These are phyloP conservation scores for Leuciscus waleckii DNA, from an alignment of 2,797 vertebrate species.

Conservation along the genomic window DNA sequence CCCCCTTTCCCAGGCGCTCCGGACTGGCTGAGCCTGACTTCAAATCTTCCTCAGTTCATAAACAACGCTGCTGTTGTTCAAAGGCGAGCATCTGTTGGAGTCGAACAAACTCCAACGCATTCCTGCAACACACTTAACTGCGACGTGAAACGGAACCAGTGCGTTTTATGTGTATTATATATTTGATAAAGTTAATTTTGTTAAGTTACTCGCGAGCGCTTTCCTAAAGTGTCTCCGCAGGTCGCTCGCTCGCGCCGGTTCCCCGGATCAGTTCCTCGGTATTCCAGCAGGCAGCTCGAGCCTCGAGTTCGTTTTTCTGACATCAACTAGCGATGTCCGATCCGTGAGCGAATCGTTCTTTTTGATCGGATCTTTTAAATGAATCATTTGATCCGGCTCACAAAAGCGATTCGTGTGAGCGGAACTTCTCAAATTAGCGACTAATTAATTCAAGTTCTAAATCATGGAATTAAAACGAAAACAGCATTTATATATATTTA, in stretches of 20 bases:
- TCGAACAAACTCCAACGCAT: conserved; percentile 27
- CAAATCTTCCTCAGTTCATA: conserved; percentile 49
- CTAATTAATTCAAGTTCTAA: background rate
- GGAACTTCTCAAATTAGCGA: background rate
- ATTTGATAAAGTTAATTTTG: background rate
- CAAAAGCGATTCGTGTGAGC: background rate
- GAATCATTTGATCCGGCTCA: background rate
- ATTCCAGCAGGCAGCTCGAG: conserved; percentile 58
- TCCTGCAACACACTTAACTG: background rate
- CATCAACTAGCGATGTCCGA: conserved; percentile 59
- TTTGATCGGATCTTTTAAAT: conserved; percentile 16
- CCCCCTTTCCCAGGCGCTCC: conserved; percentile 47
- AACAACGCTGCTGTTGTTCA: conserved; percentile 31
- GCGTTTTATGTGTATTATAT: background rate
- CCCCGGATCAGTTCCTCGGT: conserved; percentile 61
- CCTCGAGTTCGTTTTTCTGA: conserved; percentile 72
- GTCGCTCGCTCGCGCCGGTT: conserved; percentile 34
- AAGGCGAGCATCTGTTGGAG: conserved; percentile 7
- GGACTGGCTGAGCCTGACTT: conserved; percentile 40
- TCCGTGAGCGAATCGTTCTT: background rate
- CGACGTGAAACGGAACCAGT: conserved; percentile 14
- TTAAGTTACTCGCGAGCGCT: conserved; percentile 9
- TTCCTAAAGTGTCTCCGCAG: conserved; percentile 29
- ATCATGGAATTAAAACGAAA: background rate
- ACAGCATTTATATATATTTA: too few species aligned